These are phyloP conservation scores for Mus minutoides DNA, from an alignment of 2,797 vertebrate genomes.

Conservation along the genomic window DNA sequence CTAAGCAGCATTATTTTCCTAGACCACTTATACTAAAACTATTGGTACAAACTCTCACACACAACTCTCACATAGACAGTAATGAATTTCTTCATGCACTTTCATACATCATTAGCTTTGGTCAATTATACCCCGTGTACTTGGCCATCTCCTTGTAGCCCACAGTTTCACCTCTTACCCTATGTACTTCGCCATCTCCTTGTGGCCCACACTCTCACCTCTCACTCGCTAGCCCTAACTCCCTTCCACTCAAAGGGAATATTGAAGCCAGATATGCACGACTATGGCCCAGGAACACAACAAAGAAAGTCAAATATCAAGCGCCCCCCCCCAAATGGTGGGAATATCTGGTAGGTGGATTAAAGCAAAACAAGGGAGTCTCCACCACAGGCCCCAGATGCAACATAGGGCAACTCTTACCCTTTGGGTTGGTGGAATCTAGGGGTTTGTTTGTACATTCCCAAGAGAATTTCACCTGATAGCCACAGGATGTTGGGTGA, in stretches of 20 bases:
- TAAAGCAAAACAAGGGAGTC: not conserved
- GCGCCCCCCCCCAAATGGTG: fast-evolving
- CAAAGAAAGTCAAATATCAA: not conserved
- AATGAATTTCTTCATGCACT: not conserved
- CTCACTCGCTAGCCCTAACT: too few species aligned
- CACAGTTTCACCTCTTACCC: too few species aligned
- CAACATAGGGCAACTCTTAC: not conserved
- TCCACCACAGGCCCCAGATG: not conserved
- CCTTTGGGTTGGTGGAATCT: not conserved
- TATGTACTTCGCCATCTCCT: too few species aligned
- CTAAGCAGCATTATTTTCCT: not conserved
- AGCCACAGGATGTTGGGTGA: not conserved
- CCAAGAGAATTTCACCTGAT: not conserved
- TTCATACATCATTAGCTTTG: not conserved
- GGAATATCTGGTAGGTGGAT: not conserved
- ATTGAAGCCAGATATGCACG: not conserved
- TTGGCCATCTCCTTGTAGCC: not conserved
- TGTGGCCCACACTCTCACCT: too few species aligned
- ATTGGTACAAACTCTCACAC: not conserved
- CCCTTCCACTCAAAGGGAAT: not conserved
- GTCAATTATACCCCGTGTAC: not conserved
- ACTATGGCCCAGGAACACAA: not conserved
- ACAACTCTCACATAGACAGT: not conserved
- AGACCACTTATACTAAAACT: not conserved
- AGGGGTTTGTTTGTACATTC: not conserved